Conservation (phyloP, 2,113 vertebrate genomes). For the Stigmatopora argus region DNA sequence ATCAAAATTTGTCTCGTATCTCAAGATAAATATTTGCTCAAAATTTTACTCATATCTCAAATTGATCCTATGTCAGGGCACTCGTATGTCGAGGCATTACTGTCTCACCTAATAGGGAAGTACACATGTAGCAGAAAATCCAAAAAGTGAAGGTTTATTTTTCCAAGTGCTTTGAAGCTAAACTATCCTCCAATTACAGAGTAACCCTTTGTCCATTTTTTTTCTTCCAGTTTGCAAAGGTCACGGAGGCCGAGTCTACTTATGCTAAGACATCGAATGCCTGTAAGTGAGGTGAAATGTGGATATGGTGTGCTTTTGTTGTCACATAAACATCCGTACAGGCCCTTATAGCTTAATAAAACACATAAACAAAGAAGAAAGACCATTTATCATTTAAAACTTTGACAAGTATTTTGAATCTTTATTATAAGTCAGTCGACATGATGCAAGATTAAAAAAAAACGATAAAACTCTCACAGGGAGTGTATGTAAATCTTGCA, state of each 20-base stretch:
- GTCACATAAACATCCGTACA: slow-evolving; percentile 9
- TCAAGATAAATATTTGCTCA: too few species aligned
- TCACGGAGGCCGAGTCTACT: slow-evolving; percentile 65
- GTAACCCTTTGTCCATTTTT: not conserved
- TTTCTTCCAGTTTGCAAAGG: slow-evolving; percentile 66
- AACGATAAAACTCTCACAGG: slow-evolving; percentile 37
- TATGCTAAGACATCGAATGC: slow-evolving; percentile 61
- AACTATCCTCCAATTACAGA: too few species aligned
- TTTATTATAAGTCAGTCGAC: slow-evolving; percentile 58
- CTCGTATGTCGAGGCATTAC: too few species aligned
- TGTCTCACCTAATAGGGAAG: too few species aligned
- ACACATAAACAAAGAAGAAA: slow-evolving; percentile 15
- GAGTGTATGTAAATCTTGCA: slow-evolving; percentile 28
- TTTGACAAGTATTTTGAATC: slow-evolving; percentile 27
- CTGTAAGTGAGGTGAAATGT: slow-evolving; percentile 6
- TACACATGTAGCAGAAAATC: too few species aligned
- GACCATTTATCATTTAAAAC: slow-evolving; percentile 35
- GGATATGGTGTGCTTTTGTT: slow-evolving; percentile 5
- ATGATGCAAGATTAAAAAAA: slow-evolving; percentile 43
- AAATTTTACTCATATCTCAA: too few species aligned
- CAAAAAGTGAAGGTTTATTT: too few species aligned
- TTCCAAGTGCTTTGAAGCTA: too few species aligned
- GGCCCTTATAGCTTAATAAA: slow-evolving; percentile 38
- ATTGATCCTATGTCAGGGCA: too few species aligned
- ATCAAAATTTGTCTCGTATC: too few species aligned